These are phyloP conservation scores for Zaprionus gabonicus DNA, from an alignment of 1,140 invertebrate genomes.

Conservation along the genomic window DNA sequence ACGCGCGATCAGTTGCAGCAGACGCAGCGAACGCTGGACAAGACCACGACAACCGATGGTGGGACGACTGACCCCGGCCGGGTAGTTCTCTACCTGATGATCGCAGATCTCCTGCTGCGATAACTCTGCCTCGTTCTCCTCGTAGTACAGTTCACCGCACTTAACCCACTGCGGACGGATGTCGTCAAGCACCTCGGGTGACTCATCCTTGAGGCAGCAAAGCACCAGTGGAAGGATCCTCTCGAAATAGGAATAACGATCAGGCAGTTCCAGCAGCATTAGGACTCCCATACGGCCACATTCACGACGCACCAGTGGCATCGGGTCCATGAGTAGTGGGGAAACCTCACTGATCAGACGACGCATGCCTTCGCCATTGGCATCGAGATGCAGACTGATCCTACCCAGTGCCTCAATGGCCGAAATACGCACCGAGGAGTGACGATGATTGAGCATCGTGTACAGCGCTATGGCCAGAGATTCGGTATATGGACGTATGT, in stretches of 20 bases:
- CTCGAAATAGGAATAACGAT: conserved; percentile 92
- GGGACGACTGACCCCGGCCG: conserved; percentile 87
- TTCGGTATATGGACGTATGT: conserved; percentile 90
- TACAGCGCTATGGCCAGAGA: conserved; percentile 90
- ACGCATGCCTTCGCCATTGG: conserved; percentile 85
- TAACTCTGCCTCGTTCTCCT: conserved; percentile 91
- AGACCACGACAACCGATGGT: conserved; percentile 91
- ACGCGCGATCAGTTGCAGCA: conserved; percentile 87
- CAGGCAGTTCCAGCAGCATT: conserved; percentile 89
- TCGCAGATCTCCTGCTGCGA: conserved; percentile 89
- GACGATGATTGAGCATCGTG: conserved; percentile 90
- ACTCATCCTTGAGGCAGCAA: conserved; percentile 91
- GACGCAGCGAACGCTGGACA: conserved; percentile 88
- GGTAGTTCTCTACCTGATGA: conserved; percentile 87
- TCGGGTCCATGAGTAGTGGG: conserved; percentile 89
- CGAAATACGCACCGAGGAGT: conserved; percentile 90
- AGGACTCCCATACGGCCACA: conserved; percentile 88
- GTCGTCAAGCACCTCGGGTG: conserved; percentile 86
- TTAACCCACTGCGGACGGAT: conserved; percentile 88
- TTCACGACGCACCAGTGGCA: conserved; percentile 88
- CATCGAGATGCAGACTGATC: conserved; percentile 85
- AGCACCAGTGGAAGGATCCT: conserved; percentile 90
- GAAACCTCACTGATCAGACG: conserved; percentile 72
- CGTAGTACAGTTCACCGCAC: conserved; percentile 88
- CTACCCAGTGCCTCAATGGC: conserved; percentile 90